Conservation (phyloP, 2,113 vertebrate genomes). For the Eulemur macaco region DNA sequence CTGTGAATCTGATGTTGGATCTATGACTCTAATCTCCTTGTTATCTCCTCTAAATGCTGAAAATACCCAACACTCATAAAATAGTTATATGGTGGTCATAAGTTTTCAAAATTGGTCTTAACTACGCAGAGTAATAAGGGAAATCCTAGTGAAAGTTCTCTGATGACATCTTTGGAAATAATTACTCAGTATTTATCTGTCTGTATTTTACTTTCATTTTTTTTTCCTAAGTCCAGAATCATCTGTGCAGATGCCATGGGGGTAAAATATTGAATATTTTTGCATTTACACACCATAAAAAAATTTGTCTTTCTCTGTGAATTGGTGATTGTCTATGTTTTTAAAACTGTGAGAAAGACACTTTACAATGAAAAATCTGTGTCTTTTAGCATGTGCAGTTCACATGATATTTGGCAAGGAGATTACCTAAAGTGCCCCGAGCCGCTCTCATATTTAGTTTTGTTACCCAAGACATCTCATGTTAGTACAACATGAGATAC, state of each 20-base stretch:
- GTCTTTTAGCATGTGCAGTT: neutral
- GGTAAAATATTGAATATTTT: neutral
- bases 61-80: neutral
- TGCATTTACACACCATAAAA: neutral
- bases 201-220: neutral
- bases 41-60: neutral
- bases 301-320: neutral
- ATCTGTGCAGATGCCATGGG: neutral
- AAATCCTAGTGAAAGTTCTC: neutral
- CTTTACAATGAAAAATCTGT: neutral
- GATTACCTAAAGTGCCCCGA: neutral
- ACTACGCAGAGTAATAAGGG: neutral
- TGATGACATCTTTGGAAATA: neutral
- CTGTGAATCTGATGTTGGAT: neutral
- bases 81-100: neutral
- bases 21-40: neutral
- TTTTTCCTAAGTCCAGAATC: neutral
- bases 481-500: neutral
- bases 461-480: neutral
- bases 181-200: neutral
- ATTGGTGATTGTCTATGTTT: neutral
- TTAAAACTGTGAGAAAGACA: neutral
- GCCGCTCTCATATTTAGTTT: neutral
- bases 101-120: conserved; percentile 2
- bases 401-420: neutral